phyloP scores from a whole-genome alignment of 2,113 vertebrate genomes.

The Phoenicopterus ruber region DNA sequence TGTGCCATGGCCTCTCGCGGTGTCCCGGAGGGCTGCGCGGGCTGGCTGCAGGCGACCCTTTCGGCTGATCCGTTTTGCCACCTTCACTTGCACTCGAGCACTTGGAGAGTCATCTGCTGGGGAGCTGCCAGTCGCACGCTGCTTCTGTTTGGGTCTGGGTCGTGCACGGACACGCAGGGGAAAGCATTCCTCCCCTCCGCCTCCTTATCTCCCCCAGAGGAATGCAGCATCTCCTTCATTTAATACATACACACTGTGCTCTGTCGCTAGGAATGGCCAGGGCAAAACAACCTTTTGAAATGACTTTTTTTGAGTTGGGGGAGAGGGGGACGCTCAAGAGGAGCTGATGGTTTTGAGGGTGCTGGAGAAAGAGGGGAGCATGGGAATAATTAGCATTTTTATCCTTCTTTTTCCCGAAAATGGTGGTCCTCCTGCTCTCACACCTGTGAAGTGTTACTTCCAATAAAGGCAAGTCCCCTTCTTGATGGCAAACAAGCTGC shows the following conservation, averaged over 20 bases:
- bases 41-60: not conserved
- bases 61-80: not conserved
- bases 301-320: not conserved
- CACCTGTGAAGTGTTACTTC: not conserved
- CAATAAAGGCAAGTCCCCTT: not conserved
- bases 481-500: not conserved
- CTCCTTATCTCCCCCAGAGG: not conserved
- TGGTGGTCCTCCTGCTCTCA: not conserved
- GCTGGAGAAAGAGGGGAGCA: not conserved
- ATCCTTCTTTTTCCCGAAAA: not conserved
- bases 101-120: not conserved
- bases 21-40: fast-evolving
- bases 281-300: not conserved
- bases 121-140: not conserved
- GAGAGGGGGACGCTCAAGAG: not conserved
- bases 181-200: not conserved
- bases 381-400: not conserved
- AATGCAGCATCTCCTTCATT: not conserved
- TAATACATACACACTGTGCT: fast-evolving
- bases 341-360: not conserved
- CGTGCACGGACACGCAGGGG: not conserved
- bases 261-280: not conserved
- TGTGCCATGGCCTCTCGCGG: fast-evolving
- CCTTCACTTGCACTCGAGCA: not conserved
- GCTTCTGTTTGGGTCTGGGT: not conserved